Base-by-base conservation (phyloP, 1,140 invertebrate species). In the Nilaparvata lugens region DNA sequence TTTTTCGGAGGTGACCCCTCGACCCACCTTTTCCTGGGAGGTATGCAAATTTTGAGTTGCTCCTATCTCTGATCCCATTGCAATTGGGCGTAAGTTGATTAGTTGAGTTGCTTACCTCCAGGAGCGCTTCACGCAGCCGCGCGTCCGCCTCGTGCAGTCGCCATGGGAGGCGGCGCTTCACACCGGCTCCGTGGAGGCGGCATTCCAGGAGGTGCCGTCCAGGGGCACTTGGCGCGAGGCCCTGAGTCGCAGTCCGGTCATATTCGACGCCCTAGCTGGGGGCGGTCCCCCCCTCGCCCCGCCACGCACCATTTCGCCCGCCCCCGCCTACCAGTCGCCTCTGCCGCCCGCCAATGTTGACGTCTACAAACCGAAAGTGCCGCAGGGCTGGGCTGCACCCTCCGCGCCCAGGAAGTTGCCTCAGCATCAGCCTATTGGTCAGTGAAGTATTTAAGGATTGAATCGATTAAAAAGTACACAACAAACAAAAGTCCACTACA, bases 151-250 rank as follows among this genome's bases (percentile, higher is more conserved):
- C 14, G 69, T 86, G 0, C 81, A 85, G 71, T 83, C 83, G 0
- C 86, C 86, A 0, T 88, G 86, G 86, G 83, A 88, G 64, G 86
- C 85, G 2, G 85, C 86, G 6, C 70, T 87, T 25, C 79, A 85
- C 70, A 83, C 84, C 18, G 86, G 86, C 13, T 82, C 79, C 9
- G 84, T 86, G 1, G 84, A 86, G 35, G 71, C 77, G 1, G 86
- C 86, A 40, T 88, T 88, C 71, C 71, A 81, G 60, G 77, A 82
- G 48, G 38, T 73, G n/a, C n/a, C 28, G 21, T 61, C 64, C 4
- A 9, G 24, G 9, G 54, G 62, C 55, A 62, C 59, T 52, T 67
- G 42, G 45, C n/a, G 53, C 51, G 38, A 63, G 61, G 38, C 70
- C 68, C 3, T 52, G 61, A 51, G 63, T 60, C 16, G 48, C 53